Evolutionary conservation across 2,113 vertebrate genomes (phyloP).

Genomic region (Odontesthes bonariensis): DNA sequence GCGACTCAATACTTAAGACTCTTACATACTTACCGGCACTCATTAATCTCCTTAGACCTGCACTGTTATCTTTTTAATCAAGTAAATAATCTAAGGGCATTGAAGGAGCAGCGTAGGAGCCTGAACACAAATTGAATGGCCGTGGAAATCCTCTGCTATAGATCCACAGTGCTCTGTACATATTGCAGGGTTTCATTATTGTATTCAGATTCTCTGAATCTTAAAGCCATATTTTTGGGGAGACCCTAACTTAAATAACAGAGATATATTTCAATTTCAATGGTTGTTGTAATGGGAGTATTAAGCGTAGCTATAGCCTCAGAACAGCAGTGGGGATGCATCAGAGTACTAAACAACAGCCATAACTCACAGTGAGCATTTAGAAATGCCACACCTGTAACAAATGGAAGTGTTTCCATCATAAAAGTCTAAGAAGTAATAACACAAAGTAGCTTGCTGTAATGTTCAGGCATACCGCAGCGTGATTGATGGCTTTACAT

Average conservation of each 20-base stretch:
- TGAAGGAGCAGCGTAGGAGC: conserved; percentile 3
- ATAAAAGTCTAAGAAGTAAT: conserved; percentile 15
- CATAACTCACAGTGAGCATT: conserved; percentile 5
- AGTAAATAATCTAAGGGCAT: conserved; percentile 29
- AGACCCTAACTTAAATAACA: conserved; percentile 7
- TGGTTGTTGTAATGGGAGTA: conserved; percentile 32
- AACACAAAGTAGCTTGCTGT: conserved; percentile 18
- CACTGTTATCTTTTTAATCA: conserved; percentile 29
- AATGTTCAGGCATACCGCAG: background rate
- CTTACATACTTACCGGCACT: conserved; percentile 5
- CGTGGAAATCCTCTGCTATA: conserved; percentile 7
- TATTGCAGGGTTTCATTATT: background rate
- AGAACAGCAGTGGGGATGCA: conserved; percentile 48
- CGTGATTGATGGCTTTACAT: background rate
- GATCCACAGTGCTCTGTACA: conserved; percentile 7
- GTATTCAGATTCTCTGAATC: conserved; percentile 3
- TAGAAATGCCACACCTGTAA: conserved; percentile 37
- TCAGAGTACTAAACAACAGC: conserved; percentile 48
- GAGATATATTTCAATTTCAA: conserved; percentile 25
- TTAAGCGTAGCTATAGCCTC: conserved; percentile 35
- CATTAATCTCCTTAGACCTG: conserved; percentile 6
- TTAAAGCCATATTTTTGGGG: conserved; percentile 9
- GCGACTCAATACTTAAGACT: background rate
- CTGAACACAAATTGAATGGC: conserved; percentile 6
- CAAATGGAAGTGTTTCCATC: conserved; percentile 7